Conservation (phyloP, 2,888 invertebrate species). For the Tetragonisca angustula region DNA sequence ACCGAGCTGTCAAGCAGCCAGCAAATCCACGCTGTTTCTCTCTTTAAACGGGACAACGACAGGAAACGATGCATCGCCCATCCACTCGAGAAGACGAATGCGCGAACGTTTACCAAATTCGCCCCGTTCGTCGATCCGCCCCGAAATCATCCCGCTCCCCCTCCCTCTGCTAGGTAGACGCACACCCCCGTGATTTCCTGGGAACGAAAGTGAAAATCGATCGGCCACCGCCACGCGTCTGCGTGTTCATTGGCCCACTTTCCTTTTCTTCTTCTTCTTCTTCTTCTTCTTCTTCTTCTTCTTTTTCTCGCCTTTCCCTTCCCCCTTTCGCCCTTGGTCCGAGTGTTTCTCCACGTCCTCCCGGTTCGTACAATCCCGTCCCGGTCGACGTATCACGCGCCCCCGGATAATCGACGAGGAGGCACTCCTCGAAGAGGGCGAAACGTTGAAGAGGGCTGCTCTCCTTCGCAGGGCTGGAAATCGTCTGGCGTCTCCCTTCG, state of each 20-base stretch:
- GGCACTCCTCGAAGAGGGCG: constrained; percentile 51
- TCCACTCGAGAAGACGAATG: constrained; percentile 13
- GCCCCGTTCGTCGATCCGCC: neutral
- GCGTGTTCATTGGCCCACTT: constrained; percentile 71
- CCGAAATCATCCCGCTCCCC: constrained; percentile 19
- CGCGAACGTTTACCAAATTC: constrained; percentile 27
- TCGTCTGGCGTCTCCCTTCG: constrained; percentile 9
- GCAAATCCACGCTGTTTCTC: neutral
- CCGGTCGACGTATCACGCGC: constrained; percentile 65
- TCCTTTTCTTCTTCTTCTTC: constrained; percentile 36
- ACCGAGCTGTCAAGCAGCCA: neutral
- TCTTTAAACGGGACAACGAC: neutral
- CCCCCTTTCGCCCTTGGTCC: neutral
- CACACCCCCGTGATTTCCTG: constrained; percentile 48
- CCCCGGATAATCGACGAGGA: constrained; percentile 68
- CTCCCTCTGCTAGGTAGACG: constrained; percentile 28
- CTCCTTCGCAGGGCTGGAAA: constrained; percentile 12
- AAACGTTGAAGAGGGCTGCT: constrained; percentile 48
- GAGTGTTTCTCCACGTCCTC: constrained; percentile 53
- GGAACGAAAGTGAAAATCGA: constrained; percentile 72
- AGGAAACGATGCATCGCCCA: constrained; percentile 4
- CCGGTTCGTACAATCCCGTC: constrained; percentile 4
- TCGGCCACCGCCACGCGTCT: constrained; percentile 59
- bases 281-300: neutral
- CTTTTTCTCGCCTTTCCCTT: neutral